Evolutionary conservation across 2,888 invertebrate species (phyloP), one percentile per base, ranked within the genome.

Genomic region (Zonitis immaculata): DNA sequence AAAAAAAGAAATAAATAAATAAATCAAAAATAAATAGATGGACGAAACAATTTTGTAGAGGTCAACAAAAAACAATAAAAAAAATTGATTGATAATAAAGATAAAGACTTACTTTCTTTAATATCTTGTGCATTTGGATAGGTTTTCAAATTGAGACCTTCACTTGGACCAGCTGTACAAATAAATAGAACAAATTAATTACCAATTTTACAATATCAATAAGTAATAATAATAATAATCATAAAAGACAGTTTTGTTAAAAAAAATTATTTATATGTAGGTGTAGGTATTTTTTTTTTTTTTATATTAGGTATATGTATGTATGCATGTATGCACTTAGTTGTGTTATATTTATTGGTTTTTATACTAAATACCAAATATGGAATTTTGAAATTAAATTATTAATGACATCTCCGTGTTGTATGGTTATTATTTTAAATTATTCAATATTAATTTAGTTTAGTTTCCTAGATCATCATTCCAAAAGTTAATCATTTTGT

Each of bases 61-160:
- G 2, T 32, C 8, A 8, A 16, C 20, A 8, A 46, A 18, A 7
- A 22, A 49, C 1, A 16, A 53, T 6, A 35, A 22, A 49, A 14
- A 4, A 22, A 26, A 9, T 3, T 4, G n/a, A n/a, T n/a, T n/a
- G n/a, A n/a, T n/a, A n/a, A 22, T 20, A n/a, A 45, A 42, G 32
- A 51, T 22, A 25, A 27, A 44, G 67, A 84, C 90, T 88, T 78
- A 93, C 93, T 89, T 82, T 89, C 86, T 84, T 89, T 87, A 59
- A 92, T 87, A 43, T 82, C 83, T 75, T 93, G 91, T 26, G 84
- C 82, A 25, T 78, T 77, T 1, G 93, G 93, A 69, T 91, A 89
- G 0, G 89, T 89, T 73, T 80, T 86, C 60, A 94, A 75, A 49
- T 84, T 79, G 58, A 92, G 73, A 20, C 81, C 80, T 2, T 64